Base-by-base conservation (phyloP, 1,140 invertebrate species). In the Philotrypesis tridentata region DNA sequence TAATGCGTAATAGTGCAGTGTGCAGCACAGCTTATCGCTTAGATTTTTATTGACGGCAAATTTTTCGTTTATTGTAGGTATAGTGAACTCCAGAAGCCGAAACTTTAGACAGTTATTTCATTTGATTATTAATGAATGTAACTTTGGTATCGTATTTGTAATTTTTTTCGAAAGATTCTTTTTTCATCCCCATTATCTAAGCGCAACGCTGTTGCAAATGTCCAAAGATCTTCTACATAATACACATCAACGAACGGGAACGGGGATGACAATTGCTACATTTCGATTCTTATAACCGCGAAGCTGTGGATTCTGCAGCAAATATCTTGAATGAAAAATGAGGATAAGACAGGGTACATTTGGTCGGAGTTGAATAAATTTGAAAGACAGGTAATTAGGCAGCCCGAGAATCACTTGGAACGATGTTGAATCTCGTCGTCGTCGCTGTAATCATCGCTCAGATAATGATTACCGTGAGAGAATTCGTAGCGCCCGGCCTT, bases 401-500 rank as follows among this genome's bases (percentile, higher is more conserved):
- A 37, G 27, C 55, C 68, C 17, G 31, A 40, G 21, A 73, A 74
- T 83, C 82, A 83, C 70, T 83, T 83, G 63, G 82, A 74, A 17
- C 40, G 70, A 25, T 89, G 86, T 84, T 89, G 87, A 55, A 90
- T 88, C 67, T 92, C 92, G 68, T 92, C 92, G 77, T 92, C 92
- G 60, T 92, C 92, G 68, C 91, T 92, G 75, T 92, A 92, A 83
- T 92, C 92, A 72, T 92, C 92, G 43, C 89, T 91, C 60, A 90
- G 83, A 83, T 92, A 91, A 60, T 89, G 88, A 85, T 88, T 89
- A 79, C 83, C 87, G 65, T 85, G 85, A 61, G 91, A 82, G 81
- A 91, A 87, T 74, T 92, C 92, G 79, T 89, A 92, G 55, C 92
- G 90, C 25, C 92, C 92, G 60, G 91, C 87, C 87, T 93, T 93